Evolutionary conservation across 2,888 invertebrate species (phyloP).

Genomic region (Euclidia mi): DNA sequence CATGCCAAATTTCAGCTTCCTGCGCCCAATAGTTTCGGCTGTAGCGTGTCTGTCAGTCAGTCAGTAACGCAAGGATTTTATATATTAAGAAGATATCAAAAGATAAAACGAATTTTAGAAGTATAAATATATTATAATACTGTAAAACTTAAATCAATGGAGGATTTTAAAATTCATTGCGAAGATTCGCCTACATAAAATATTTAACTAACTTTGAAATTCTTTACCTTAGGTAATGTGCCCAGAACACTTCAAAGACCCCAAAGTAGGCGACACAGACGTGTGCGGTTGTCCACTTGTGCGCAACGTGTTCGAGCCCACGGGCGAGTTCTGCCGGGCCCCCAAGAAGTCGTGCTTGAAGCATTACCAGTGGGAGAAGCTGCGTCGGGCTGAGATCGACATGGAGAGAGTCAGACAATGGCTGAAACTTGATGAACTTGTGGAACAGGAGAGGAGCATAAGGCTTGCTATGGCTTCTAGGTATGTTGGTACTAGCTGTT

Average conservation of each 20-base stretch:
- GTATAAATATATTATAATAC: too few relatives aligned
- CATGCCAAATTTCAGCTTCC: too few relatives aligned
- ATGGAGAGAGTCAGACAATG: constrained; percentile 98
- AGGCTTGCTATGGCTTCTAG: constrained; percentile 91
- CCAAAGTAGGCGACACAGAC: constrained; percentile 95
- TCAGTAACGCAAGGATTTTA: too few relatives aligned
- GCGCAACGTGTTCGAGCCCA: constrained; percentile 94
- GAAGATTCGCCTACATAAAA: too few relatives aligned
- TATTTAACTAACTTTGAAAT: too few relatives aligned
- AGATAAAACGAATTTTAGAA: too few relatives aligned
- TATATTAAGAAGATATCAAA: too few relatives aligned
- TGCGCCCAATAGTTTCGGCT: too few relatives aligned
- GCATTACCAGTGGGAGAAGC: constrained; percentile 99
- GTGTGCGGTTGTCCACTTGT: constrained; percentile 98
- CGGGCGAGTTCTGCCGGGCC: constrained; percentile 96
- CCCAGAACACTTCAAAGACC: constrained; percentile 99
- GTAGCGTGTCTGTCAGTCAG: too few relatives aligned
- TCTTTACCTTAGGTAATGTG: constrained; percentile 92
- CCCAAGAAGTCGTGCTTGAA: constrained; percentile 97
- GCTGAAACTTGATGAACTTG: constrained; percentile 97
- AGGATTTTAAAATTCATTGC: too few relatives aligned
- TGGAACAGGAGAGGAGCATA: constrained; percentile 97
- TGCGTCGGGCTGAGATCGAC: constrained; percentile 98
- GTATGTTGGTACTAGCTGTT: too few relatives aligned
- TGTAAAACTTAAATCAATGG: too few relatives aligned